Evolutionary conservation across 2,888 invertebrate genomes (phyloP).

Genomic region (Archaeoteleia sp.): DNA sequence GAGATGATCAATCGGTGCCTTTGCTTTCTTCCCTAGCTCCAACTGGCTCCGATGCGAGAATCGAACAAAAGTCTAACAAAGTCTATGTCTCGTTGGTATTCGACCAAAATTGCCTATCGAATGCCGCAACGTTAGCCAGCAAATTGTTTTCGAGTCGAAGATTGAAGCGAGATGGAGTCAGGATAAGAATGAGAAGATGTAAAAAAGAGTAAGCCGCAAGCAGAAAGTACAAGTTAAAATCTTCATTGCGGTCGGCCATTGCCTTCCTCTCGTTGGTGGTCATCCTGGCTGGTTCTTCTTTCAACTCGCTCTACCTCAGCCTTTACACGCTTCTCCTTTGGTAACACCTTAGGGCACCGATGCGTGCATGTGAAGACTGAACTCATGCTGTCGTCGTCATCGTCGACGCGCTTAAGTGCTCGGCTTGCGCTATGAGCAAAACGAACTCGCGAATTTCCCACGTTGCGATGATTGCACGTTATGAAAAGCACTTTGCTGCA

Average conservation of each 20-base stretch:
- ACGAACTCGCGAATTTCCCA: constrained; percentile 60
- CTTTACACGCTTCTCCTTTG: constrained; percentile 39
- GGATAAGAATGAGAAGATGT: constrained; percentile 32
- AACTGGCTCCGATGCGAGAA: no score
- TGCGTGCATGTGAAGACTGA: constrained; percentile 67
- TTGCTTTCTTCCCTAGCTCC: no score
- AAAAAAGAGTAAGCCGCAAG: constrained; percentile 51
- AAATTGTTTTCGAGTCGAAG: no score
- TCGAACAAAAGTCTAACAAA: no score
- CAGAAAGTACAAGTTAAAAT: constrained; percentile 70
- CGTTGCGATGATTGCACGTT: constrained; percentile 59
- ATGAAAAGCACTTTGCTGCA: constrained; percentile 33
- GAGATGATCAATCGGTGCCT: no score
- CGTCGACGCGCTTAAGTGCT: constrained; percentile 23
- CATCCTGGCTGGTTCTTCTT: constrained; percentile 39
- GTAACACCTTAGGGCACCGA: constrained; percentile 67
- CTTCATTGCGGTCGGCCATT: constrained; percentile 72
- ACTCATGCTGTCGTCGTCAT: constrained; percentile 28
- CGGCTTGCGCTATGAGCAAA: constrained; percentile 37
- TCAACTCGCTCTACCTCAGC: constrained; percentile 46
- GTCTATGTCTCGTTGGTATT: no score
- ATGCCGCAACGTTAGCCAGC: no score
- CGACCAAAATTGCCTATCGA: no score
- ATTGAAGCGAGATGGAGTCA: no score
- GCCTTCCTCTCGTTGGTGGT: constrained; percentile 55